Evolutionary conservation across 2,113 vertebrate genomes (phyloP), one percentile per base, ranked within the genome.

Genomic region (Tapirus terrestris): DNA sequence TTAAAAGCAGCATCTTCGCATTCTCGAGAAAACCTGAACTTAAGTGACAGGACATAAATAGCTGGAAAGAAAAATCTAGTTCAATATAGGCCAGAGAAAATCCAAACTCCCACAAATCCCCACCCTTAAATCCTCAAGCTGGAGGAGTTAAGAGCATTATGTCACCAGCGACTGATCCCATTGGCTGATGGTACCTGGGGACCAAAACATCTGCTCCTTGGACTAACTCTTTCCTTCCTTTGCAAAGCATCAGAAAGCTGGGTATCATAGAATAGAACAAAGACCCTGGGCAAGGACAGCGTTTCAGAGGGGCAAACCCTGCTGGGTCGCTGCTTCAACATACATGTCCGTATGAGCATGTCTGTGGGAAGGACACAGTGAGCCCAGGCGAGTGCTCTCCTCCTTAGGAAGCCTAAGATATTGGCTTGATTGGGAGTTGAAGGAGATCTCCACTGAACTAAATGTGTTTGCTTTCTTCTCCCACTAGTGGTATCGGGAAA

Each of bases 401-500:
- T 96, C 96, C 85, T 73, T 2, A 90, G 79, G 73, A 96, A 98
- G 72, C 61, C 70, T 87, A 87, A 97, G 83, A 97, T 97, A 96
- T 92, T 94, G 51, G 61, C 82, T 98, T 98, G 96, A 96, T 91
- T 77, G 94, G 96, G 96, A 98, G 97, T 98, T 96, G 93, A 98
- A 98, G 97, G 98, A 97, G 95, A 98, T 98, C 98, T 98, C 96
- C 79, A 68, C 92, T 97, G 97, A 98, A 96, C 95, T 96, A 97
- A 98, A 98, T 94, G 97, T 97, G 85, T 97, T 97, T 98, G 92
- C 96, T 98, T 98, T 98, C 95, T 98, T 98, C 97, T 96, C 97
- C 97, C 98, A 97, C 96, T 97, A 95, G 95, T 97, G 86, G 87
- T 96, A 92, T 85, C 1, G 2, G 97, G 98, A 98, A 97, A 98